Percentiles rank a stretch among this genome's conserved stretches.
Conservation (phyloP, 2,113 vertebrate genomes). For the Salvelinus sp. region DNA sequence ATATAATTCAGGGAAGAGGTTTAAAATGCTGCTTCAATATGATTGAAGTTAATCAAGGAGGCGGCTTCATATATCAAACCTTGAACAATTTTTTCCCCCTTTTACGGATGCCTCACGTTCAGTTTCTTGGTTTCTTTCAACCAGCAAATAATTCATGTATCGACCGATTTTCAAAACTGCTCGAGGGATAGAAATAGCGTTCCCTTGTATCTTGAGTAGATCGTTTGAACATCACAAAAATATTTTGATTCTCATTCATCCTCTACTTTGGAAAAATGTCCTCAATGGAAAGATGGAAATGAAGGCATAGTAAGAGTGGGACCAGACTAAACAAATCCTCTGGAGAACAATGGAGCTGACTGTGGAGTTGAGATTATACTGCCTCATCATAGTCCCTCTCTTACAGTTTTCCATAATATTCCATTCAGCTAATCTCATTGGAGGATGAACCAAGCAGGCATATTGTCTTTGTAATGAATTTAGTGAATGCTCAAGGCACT, state of each 20-base stretch:
- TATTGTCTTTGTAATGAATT: constrained; percentile 31
- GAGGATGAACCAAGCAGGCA: constrained; percentile 55
- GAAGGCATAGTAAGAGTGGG: constrained; percentile 34
- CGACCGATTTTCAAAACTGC: constrained; percentile 34
- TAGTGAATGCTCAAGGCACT: constrained; percentile 51
- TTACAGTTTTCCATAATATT: constrained; percentile 56
- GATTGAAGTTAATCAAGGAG: constrained; percentile 30
- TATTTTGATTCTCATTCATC: constrained; percentile 62
- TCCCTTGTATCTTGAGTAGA: constrained; percentile 32
- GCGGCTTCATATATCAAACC: constrained; percentile 18
- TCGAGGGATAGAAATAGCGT: constrained; percentile 33
- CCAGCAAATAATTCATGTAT: neutral
- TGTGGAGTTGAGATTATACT: constrained; percentile 62
- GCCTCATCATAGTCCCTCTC: constrained; percentile 58
- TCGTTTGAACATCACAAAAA: constrained; percentile 47
- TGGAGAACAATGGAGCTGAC: constrained; percentile 63
- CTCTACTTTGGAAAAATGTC: constrained; percentile 17
- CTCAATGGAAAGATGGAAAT: constrained; percentile 62
- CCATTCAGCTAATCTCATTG: constrained; percentile 61
- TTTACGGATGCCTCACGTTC: constrained; percentile 22
- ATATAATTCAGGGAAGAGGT: constrained; percentile 39
- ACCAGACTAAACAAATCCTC: constrained; percentile 55
- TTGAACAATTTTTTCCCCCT: neutral
- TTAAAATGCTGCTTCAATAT: constrained; percentile 34
- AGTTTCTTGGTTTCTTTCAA: neutral